These are phyloP conservation scores for Tangara arthus DNA, from an alignment of 2,797 vertebrate species.

Conservation along the genomic window DNA sequence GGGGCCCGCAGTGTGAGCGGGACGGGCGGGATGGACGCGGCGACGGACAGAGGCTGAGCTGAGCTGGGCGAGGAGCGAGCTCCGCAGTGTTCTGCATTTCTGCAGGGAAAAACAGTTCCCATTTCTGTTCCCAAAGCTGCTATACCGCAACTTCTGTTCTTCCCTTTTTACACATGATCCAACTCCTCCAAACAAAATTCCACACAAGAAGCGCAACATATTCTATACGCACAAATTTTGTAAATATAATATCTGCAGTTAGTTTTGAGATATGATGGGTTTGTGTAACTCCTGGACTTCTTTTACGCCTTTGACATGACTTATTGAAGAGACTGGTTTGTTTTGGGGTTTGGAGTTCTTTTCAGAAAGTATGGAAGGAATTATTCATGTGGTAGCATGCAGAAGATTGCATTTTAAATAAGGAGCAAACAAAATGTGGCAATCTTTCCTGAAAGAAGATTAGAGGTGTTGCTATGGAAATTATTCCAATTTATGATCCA, in stretches of 20 bases:
- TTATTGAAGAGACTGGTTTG: background rate
- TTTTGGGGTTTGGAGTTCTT: background rate
- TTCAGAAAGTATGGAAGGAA: background rate
- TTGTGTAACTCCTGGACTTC: background rate
- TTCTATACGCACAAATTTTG: background rate
- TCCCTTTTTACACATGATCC: background rate
- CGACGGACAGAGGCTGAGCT: rapidly evolving
- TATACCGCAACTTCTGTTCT: background rate
- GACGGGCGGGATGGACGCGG: background rate
- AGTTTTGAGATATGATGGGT: background rate
- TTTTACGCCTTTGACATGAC: background rate
- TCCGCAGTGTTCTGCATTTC: no score
- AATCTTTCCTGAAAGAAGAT: background rate
- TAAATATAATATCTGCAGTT: background rate
- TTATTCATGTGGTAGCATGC: background rate
- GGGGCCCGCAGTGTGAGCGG: background rate
- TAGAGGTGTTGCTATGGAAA: background rate
- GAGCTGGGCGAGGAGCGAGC: no score
- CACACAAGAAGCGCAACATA: no score
- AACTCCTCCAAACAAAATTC: background rate
- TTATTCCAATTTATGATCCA: background rate
- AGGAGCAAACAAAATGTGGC: background rate
- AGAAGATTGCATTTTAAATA: background rate
- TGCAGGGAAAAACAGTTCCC: background rate
- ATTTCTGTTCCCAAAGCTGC: background rate